Evolutionary conservation across 2,113 vertebrate species (phyloP).

Genomic region (Halichoerus grypus): DNA sequence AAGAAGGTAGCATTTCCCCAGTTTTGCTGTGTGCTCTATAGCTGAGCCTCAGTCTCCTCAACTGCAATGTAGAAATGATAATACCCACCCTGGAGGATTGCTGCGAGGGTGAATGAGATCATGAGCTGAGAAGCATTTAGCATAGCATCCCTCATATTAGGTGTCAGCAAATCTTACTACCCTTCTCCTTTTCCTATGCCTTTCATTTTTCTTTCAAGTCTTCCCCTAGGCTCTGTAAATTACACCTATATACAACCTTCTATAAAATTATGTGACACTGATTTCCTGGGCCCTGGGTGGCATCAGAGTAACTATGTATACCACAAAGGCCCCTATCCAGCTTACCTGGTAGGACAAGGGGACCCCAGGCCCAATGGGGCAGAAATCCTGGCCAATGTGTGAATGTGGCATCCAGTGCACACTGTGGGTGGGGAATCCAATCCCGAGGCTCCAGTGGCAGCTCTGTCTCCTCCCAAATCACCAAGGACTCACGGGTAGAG

Average conservation of each 20-base stretch:
- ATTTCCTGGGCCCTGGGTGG: not conserved
- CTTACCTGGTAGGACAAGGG: not conserved
- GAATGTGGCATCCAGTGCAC: not conserved
- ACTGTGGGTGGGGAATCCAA: rapidly evolving
- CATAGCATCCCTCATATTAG: not conserved
- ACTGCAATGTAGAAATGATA: not conserved
- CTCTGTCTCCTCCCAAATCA: not conserved
- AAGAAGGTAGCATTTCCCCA: not conserved
- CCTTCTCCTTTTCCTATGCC: not conserved
- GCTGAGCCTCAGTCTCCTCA: not conserved
- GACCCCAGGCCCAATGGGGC: not conserved
- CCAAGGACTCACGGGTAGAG: not conserved
- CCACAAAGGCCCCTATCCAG: not conserved
- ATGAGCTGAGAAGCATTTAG: not conserved
- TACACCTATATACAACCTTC: not conserved
- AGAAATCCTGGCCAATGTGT: not conserved
- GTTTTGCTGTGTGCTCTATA: not conserved
- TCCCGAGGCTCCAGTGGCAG: not conserved
- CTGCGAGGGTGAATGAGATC: not conserved
- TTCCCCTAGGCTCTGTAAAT: not conserved
- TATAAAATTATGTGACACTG: not conserved
- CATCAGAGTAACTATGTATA: not conserved
- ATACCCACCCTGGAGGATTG: not conserved
- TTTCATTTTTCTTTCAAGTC: constrained; percentile 13
- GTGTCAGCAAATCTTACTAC: not conserved